Percentiles rank a stretch among this genome's conserved stretches.
phyloP scores from a whole-genome alignment of 2,888 invertebrate species.

The Epinotia brunnichana region DNA sequence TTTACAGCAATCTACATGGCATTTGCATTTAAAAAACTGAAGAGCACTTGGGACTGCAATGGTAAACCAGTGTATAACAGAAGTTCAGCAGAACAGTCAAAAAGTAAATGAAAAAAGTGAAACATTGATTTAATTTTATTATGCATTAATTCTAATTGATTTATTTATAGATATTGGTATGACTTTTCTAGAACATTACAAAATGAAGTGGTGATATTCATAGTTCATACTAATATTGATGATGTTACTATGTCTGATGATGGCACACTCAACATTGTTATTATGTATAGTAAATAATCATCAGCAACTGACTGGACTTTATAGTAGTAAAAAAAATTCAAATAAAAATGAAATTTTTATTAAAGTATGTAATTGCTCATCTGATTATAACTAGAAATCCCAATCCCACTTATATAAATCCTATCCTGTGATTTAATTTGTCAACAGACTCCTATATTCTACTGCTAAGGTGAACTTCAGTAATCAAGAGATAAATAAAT shows the following conservation, averaged over 20 bases:
- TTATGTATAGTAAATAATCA: not conserved
- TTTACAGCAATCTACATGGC: conserved; percentile 91
- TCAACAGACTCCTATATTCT: too few species aligned
- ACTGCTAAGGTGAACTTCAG: too few species aligned
- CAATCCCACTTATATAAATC: too few species aligned
- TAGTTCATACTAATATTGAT: not conserved
- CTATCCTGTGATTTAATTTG: too few species aligned
- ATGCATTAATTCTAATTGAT: not conserved
- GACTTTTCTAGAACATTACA: not conserved
- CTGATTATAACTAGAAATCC: not conserved
- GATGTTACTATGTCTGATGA: not conserved
- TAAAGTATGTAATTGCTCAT: not conserved
- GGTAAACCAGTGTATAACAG: conserved; percentile 85
- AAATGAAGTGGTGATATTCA: not conserved
- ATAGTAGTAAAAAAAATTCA: not conserved
- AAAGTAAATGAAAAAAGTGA: conserved; percentile 33
- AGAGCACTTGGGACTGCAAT: conserved; percentile 85
- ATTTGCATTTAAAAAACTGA: conserved; percentile 92
- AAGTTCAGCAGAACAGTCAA: conserved; percentile 50
- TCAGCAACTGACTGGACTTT: not conserved
- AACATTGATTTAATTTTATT: not conserved
- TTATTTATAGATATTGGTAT: not conserved
- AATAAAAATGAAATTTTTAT: not conserved
- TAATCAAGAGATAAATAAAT: too few species aligned
- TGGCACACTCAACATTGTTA: not conserved